Percentiles rank a stretch among this genome's conserved stretches.
Conservation (phyloP, 2,888 invertebrate genomes). For the Aspidiotus destructor region DNA sequence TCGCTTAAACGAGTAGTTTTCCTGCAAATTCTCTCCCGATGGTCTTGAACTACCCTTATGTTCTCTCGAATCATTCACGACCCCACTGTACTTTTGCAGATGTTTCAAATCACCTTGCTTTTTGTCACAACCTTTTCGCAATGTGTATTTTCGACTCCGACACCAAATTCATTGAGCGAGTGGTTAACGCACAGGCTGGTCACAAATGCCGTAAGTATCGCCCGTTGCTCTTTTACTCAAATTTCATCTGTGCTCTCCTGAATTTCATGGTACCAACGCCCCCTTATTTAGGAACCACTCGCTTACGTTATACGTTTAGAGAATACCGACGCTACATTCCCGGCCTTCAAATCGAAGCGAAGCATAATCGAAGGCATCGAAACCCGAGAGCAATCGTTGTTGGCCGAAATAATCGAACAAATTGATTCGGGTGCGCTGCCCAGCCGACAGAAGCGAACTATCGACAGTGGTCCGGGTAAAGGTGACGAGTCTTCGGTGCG, state of each 20-base stretch:
- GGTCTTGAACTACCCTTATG: too few species aligned
- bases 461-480: slow-evolving; percentile 1
- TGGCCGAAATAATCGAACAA: slow-evolving; percentile 16
- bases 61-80: too few species aligned
- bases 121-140: slow-evolving; percentile 2
- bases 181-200: slow-evolving; percentile 10
- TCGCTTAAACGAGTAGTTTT: too few species aligned
- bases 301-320: slow-evolving; percentile 16
- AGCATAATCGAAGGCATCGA: slow-evolving; percentile 14
- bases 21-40: too few species aligned
- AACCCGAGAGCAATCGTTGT: slow-evolving; percentile 17
- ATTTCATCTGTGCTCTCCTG: too few species aligned
- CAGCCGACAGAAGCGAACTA: slow-evolving; percentile 14
- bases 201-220: slow-evolving; percentile 8
- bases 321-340: slow-evolving; percentile 3
- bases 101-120: slow-evolving; percentile 8
- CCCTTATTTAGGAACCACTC: slow-evolving; percentile 9
- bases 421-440: too few species aligned
- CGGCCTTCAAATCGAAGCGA: slow-evolving; percentile 16
- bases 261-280: too few species aligned
- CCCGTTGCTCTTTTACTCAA: too few species aligned
- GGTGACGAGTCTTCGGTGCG: background rate
- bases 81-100: background rate
- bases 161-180: slow-evolving; percentile 8
- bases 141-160: slow-evolving; percentile 8